These are phyloP conservation scores for Metallyticus violacea DNA, from an alignment of 2,888 invertebrate species.

Conservation along the genomic window DNA sequence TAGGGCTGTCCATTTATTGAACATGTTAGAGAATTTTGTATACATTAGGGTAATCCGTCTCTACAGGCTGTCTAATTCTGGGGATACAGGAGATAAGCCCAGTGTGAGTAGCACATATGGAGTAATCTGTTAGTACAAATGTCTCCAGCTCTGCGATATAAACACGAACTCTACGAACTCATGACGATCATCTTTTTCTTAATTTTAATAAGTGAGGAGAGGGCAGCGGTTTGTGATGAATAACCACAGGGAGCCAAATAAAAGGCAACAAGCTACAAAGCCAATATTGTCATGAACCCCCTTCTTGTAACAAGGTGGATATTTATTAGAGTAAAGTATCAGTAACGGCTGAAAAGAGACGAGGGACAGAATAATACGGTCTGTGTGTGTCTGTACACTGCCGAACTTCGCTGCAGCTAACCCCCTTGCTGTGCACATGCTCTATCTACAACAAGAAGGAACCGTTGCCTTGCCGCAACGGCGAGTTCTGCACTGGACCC, in stretches of 20 bases:
- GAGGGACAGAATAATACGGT: constrained; percentile 2
- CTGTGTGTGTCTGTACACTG: background rate
- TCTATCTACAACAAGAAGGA: too few relatives aligned
- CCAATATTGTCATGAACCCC: constrained; percentile 32
- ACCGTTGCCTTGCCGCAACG: background rate
- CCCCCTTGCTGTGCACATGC: background rate
- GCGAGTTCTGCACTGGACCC: background rate
- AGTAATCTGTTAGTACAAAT: too few relatives aligned
- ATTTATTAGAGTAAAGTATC: constrained; percentile 19
- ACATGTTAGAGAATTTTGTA: too few relatives aligned
- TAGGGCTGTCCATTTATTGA: too few relatives aligned
- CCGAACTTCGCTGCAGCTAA: background rate
- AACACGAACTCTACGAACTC: too few relatives aligned
- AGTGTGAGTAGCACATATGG: too few relatives aligned
- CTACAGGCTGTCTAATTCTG: too few relatives aligned
- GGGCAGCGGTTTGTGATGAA: background rate
- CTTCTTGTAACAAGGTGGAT: constrained; percentile 21
- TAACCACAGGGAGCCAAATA: background rate
- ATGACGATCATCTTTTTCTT: background rate
- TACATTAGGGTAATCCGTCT: too few relatives aligned
- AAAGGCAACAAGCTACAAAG: constrained; percentile 30
- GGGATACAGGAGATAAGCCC: too few relatives aligned
- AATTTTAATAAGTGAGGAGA: background rate
- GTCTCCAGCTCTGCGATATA: too few relatives aligned
- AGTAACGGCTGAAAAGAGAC: constrained; percentile 15